Percentiles rank a stretch among this genome's conserved stretches.
These are phyloP conservation scores for Acromyrmex heyeri DNA, from an alignment of 1,140 invertebrate genomes.

Conservation along the genomic window DNA sequence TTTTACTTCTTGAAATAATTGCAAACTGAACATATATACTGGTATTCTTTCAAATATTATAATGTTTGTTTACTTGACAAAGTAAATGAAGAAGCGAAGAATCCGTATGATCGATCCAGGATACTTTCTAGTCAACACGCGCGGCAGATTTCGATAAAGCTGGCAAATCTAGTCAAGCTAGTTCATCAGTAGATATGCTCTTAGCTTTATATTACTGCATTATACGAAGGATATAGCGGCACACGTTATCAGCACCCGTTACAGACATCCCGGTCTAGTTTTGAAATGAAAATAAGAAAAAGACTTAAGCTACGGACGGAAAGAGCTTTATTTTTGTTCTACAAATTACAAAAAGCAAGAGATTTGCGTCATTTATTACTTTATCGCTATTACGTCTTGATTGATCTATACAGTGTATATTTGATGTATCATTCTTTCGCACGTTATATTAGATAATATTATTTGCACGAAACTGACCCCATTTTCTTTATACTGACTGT, in stretches of 20 bases:
- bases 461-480: slow-evolving; percentile 30
- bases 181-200: slow-evolving; percentile 13
- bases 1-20: neutral
- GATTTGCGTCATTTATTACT: neutral
- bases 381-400: neutral
- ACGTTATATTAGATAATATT: slow-evolving; percentile 34
- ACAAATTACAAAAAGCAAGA: neutral
- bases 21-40: neutral
- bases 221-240: slow-evolving; percentile 13
- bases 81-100: slow-evolving; percentile 18
- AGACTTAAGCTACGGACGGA: neutral
- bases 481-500: neutral
- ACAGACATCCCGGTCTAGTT: neutral
- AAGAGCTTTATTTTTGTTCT: neutral
- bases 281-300: neutral
- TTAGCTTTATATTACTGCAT: slow-evolving; percentile 42
- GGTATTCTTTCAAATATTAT: neutral
- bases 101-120: slow-evolving; percentile 30
- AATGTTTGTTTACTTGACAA: slow-evolving; percentile 32
- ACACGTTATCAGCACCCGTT: neutral
- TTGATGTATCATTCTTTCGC: neutral
- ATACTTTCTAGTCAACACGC: slow-evolving; percentile 20
- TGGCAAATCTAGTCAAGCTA: slow-evolving; percentile 62
- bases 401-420: neutral
- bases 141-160: slow-evolving; percentile 41